phyloP scores from a whole-genome alignment of 92 coral and sea anemone species.

The Diadumene lineata region DNA sequence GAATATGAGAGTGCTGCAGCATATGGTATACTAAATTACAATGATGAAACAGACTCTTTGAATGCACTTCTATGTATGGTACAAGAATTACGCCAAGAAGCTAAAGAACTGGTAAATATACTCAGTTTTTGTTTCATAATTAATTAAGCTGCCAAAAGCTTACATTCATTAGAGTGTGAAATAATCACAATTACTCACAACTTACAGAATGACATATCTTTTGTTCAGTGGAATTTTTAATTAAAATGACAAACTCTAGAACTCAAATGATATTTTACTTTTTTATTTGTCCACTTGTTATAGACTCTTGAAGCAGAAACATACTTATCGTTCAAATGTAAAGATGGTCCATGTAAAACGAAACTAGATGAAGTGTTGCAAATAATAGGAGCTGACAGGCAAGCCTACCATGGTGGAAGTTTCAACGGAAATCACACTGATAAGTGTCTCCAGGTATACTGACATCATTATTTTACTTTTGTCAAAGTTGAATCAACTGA shows the following conservation, averaged over 20 bases:
- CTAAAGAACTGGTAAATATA: no score
- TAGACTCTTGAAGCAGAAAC: background rate
- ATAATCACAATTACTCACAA: background rate
- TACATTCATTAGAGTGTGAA: no score
- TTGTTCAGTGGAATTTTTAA: background rate
- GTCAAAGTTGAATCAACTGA: background rate
- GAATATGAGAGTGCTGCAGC: no score
- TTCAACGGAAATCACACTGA: conserved; percentile 26
- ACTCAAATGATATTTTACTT: background rate
- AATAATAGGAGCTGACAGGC: conserved; percentile 10
- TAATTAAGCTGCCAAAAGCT: no score
- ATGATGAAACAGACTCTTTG: no score
- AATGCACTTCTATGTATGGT: background rate
- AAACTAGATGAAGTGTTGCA: background rate
- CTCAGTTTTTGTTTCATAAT: no score
- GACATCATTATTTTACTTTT: background rate
- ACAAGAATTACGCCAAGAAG: background rate
- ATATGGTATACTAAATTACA: no score
- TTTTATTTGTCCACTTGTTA: background rate
- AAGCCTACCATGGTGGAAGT: conserved; percentile 29
- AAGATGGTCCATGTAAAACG: background rate
- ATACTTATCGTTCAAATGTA: background rate
- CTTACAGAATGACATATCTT: background rate
- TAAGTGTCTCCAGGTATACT: conserved; percentile 24
- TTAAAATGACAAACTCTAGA: background rate